Base-by-base conservation (phyloP, 2,797 vertebrate species). In the Cyclopterus lumpus region DNA sequence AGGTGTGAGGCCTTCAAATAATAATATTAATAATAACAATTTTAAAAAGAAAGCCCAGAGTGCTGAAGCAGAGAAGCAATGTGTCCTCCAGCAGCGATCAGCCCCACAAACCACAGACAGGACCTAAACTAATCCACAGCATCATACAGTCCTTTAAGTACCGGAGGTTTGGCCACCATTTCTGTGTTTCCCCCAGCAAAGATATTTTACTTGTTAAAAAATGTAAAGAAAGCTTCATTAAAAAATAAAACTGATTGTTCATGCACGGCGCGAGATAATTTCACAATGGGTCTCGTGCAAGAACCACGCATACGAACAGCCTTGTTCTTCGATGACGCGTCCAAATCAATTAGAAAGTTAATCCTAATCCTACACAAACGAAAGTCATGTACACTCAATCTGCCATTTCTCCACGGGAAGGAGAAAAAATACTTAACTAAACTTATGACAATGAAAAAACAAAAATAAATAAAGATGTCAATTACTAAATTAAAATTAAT, bases 61-160 rank as follows among this genome's bases (percentile, higher is more conserved):
- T 83, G 89, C 80, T 87, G 82, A 93, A 91, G 91, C 90, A 92
- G 89, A 91, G 83, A 92, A 91, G 91, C 86, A 86, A 79, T 63
- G 88, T 18, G 32, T 26, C 77, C 84, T 88, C 82, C 86, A 91
- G 86, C 88, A 88, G 83, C 16, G 63, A 73, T 24, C 81, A 91
- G 81, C 77, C 87, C 88, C 89, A 89, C 78, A 87, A 75, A 85
- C 77, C 73, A 89, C 79, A 88, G 73, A 86, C 72, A 81, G 67
- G 82, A 75, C 67, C 79, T 65, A 59, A 77, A 59, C 80, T 81
- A 73, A 83, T 72, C 84, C 86, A 85, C 64, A 71, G 73, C 62
- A 34, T 85, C 87, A 49, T 1, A 49, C 78, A 34, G 53, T n/a
- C 32, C 26, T 46, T 78, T 8, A 36, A 59, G 20, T 5, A 48